Percentiles rank a stretch among this genome's conserved stretches.
phyloP scores from a whole-genome alignment of 2,113 vertebrate genomes.

The Pseudopipra pipra region DNA sequence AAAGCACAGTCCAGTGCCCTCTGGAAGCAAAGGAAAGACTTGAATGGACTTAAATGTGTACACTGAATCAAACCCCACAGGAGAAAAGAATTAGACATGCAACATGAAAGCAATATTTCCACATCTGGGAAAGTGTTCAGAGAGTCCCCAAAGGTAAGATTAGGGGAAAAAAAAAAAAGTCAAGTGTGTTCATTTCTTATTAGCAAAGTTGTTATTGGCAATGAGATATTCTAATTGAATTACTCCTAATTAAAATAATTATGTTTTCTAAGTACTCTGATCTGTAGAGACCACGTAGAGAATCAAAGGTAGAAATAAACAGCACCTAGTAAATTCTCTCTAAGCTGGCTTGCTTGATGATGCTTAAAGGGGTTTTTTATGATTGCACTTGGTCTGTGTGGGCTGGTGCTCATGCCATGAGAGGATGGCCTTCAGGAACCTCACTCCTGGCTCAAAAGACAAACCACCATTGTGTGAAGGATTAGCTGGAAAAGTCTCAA shows the following conservation, averaged over 20 bases:
- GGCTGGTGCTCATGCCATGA: not conserved
- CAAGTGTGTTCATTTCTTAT: constrained; percentile 67
- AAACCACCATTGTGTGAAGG: not conserved
- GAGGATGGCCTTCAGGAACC: not conserved
- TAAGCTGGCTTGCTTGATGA: constrained; percentile 25
- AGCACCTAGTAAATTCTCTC: constrained; percentile 51
- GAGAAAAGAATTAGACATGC: constrained; percentile 23
- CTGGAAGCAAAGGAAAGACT: not conserved
- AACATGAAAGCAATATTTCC: constrained; percentile 22
- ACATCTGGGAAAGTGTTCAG: constrained; percentile 32
- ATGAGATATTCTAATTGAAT: constrained; percentile 69
- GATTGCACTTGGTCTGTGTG: not conserved
- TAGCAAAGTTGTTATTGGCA: constrained; percentile 67
- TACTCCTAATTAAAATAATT: constrained; percentile 73
- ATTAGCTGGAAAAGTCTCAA: not conserved
- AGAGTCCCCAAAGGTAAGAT: constrained; percentile 60
- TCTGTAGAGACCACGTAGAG: constrained; percentile 55
- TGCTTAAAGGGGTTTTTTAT: not conserved
- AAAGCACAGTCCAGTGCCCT: not conserved
- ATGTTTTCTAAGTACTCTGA: constrained; percentile 69
- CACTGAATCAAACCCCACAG: not conserved
- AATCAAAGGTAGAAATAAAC: constrained; percentile 66
- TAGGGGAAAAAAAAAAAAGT: not conserved
- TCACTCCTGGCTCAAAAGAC: not conserved
- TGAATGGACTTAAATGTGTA: not conserved